Evolutionary conservation across 2,888 invertebrate genomes (phyloP).

Genomic region (Invenusta paracnida): DNA sequence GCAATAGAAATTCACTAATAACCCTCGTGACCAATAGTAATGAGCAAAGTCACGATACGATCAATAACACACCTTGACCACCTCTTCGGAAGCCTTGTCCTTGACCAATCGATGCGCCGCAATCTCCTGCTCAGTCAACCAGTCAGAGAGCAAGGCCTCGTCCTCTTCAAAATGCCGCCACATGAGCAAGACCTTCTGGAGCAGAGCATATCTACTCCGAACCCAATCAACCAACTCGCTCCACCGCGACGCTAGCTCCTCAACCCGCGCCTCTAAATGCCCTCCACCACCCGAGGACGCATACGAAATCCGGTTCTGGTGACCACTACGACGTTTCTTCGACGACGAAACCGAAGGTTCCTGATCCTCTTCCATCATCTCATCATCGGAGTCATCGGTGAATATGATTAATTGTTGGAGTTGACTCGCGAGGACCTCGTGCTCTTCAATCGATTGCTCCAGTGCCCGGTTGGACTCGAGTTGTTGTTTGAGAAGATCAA

Average conservation of each 20-base stretch:
- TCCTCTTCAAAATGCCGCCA: neutral
- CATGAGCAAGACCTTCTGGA: neutral
- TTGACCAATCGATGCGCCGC: neutral
- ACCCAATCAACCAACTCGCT: neutral
- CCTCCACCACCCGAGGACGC: neutral
- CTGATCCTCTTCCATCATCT: neutral
- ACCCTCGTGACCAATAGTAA: too few species aligned
- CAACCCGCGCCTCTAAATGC: neutral
- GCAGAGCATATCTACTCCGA: neutral
- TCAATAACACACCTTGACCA: neutral
- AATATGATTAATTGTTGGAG: neutral
- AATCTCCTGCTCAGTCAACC: neutral
- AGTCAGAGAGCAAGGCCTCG: neutral
- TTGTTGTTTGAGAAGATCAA: neutral
- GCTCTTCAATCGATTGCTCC: neutral
- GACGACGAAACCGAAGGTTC: neutral
- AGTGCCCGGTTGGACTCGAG: neutral
- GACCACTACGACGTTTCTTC: neutral
- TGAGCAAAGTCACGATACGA: too few species aligned
- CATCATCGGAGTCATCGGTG: neutral
- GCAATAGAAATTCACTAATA: too few species aligned
- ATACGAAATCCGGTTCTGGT: neutral
- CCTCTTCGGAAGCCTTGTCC: neutral
- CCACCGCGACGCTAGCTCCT: neutral
- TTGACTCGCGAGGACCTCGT: neutral